Conservation (phyloP, 1,140 invertebrate species). For the Lordiphosa mommai region DNA sequence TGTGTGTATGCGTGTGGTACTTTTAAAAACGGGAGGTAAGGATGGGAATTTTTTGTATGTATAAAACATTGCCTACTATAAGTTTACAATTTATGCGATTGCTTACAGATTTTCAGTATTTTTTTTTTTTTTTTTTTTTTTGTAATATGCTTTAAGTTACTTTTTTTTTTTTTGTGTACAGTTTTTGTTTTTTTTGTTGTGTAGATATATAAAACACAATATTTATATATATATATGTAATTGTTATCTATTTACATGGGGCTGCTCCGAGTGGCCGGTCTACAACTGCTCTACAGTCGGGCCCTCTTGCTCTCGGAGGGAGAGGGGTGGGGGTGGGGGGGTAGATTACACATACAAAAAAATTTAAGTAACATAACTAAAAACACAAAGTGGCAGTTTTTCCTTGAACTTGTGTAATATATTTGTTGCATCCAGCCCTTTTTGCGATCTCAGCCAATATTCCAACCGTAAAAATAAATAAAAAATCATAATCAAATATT, state of each 20-base stretch:
- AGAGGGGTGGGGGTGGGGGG: too few relatives aligned
- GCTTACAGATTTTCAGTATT: conserved; percentile 40
- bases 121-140: conserved; percentile 3
- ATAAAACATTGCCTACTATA: conserved; percentile 60
- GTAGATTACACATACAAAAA: not conserved
- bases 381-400: conserved; percentile 57
- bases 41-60: conserved; percentile 10
- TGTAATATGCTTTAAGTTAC: not conserved
- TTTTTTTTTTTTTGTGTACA: too few relatives aligned
- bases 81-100: conserved; percentile 60
- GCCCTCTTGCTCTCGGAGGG: too few relatives aligned
- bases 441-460: too few relatives aligned
- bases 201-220: conserved; percentile 54
- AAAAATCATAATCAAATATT: not conserved
- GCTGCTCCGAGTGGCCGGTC: not conserved
- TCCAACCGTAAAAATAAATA: too few relatives aligned
- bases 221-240: conserved; percentile 59
- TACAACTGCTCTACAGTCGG: conserved; percentile 6
- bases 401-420: conserved; percentile 2
- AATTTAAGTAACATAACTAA: not conserved
- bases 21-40: conserved; percentile 44
- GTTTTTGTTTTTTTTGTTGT: too few relatives aligned
- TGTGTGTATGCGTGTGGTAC: conserved; percentile 6
- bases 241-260: conserved; percentile 27
- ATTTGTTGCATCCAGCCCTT: too few relatives aligned